These are phyloP conservation scores for Cheilosia pagana DNA, from an alignment of 2,888 invertebrate species.

Conservation along the genomic window DNA sequence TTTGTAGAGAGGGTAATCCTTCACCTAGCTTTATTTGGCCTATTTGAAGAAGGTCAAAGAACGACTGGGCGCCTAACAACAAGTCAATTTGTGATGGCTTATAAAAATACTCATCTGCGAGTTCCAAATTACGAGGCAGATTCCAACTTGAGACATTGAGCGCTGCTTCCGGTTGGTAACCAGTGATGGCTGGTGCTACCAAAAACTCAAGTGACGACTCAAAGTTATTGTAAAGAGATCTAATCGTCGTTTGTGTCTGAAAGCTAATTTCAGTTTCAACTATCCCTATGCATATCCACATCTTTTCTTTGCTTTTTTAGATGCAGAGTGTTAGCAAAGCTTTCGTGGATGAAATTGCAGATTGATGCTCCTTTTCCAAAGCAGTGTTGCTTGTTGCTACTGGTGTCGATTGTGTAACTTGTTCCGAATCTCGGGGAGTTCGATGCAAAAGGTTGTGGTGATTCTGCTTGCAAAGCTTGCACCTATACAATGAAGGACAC, in stretches of 20 bases:
- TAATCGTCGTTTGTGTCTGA: slow-evolving; percentile 26
- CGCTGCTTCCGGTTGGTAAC: slow-evolving; percentile 67
- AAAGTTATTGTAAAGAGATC: slow-evolving; percentile 6
- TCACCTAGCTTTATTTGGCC: not conserved
- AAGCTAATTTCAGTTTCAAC: slow-evolving; percentile 44
- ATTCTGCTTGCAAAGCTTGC: slow-evolving; percentile 5
- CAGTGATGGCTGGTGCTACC: slow-evolving; percentile 42
- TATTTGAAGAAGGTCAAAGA: slow-evolving; percentile 27
- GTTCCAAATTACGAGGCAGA: slow-evolving; percentile 51
- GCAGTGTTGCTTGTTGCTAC: slow-evolving; percentile 3
- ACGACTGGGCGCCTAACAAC: slow-evolving; percentile 62
- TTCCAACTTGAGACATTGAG: slow-evolving; percentile 63
- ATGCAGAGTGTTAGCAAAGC: not conserved
- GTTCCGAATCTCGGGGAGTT: not conserved
- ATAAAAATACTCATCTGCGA: slow-evolving; percentile 55
- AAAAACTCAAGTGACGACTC: not conserved
- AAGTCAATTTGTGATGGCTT: slow-evolving; percentile 10
- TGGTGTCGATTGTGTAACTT: not conserved
- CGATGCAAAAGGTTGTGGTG: slow-evolving; percentile 31
- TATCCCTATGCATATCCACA: slow-evolving; percentile 56
- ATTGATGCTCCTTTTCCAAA: not conserved
- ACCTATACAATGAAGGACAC: slow-evolving; percentile 10
- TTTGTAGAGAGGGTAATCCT: no score
- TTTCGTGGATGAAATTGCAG: slow-evolving; percentile 6
- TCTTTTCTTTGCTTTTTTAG: slow-evolving; percentile 9